Conservation (phyloP, 1,140 invertebrate species). For the Cherax quadricarinatus region DNA sequence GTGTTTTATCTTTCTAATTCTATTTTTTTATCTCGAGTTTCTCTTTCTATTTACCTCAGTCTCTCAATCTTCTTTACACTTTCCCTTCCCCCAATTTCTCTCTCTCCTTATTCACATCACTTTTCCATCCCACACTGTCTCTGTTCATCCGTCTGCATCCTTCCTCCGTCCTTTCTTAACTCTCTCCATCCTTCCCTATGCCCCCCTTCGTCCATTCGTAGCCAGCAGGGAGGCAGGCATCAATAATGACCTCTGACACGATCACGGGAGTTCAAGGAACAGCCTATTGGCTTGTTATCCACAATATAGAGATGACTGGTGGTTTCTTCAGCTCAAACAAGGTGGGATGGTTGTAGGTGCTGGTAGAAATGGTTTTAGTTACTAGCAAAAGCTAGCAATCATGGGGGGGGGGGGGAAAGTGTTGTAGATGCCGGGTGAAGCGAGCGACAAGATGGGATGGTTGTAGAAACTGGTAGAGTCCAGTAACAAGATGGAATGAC, state of each 20-base stretch:
- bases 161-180: not conserved
- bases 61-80: not conserved
- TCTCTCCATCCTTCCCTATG: not conserved
- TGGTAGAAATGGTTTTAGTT: no score
- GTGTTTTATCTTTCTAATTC: conserved; percentile 40
- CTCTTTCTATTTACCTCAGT: not conserved
- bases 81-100: not conserved
- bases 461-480: no score
- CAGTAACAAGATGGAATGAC: no score
- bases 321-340: no score
- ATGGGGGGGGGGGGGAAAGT: no score
- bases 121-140: not conserved
- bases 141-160: not conserved
- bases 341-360: no score
- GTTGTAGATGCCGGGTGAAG: no score
- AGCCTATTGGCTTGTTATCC: no score
- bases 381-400: no score
- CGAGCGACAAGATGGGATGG: no score
- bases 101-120: not conserved
- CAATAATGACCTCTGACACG: not conserved
- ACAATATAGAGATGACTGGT: no score
- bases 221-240: not conserved
- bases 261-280: not conserved
- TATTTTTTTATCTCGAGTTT: not conserved
- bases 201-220: not conserved